Conservation (phyloP, 1,140 invertebrate species). For the Drosophila kikkawai region DNA sequence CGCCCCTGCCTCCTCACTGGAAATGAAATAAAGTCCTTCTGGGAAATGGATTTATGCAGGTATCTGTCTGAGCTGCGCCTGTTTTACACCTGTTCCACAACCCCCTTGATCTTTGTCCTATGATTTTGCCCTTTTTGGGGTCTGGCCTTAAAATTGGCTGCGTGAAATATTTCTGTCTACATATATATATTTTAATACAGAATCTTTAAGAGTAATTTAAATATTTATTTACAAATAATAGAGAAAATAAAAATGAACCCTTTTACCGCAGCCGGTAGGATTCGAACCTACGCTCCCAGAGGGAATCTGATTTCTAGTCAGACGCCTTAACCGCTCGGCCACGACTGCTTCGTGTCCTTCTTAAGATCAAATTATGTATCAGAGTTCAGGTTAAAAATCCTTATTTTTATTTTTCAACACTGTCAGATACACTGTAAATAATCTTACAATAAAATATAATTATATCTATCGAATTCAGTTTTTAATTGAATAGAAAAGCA, state of each 20-base stretch:
- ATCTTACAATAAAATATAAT: not conserved
- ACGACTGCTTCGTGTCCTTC: constrained; percentile 87
- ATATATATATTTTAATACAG: not conserved
- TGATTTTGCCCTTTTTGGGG: not conserved
- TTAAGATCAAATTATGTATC: not conserved
- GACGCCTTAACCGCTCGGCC: constrained; percentile 95
- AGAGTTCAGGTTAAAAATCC: not conserved
- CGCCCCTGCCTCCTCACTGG: not conserved
- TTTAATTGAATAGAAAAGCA: not conserved
- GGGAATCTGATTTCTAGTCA: constrained; percentile 94
- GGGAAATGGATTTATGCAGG: constrained; percentile 4
- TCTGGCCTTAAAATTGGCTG: not conserved
- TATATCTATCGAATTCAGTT: not conserved
- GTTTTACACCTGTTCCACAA: constrained; percentile 22
- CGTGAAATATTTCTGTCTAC: not conserved
- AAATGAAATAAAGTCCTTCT: constrained; percentile 56
- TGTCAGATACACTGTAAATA: not conserved
- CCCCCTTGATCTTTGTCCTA: constrained; percentile 13
- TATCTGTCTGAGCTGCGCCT: constrained; percentile 20
- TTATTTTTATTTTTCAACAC: not conserved
- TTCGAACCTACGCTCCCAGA: constrained; percentile 94
- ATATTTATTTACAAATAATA: no score
- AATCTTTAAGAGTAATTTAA: not conserved
- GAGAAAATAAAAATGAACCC: no score
- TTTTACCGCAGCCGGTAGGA: constrained; percentile 90